Conservation (phyloP, 1,140 invertebrate species). For the Eueides isabella region DNA sequence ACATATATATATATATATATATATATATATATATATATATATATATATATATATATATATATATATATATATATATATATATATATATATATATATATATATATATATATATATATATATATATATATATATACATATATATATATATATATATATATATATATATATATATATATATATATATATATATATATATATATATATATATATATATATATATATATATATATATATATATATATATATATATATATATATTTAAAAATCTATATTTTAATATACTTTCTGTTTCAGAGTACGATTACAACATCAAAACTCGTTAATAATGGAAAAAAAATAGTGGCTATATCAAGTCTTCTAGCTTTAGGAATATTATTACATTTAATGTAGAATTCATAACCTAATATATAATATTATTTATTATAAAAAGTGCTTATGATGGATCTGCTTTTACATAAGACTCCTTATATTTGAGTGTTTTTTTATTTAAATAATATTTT, state of each 20-base stretch:
- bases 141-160: constrained; percentile 19
- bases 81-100: neutral
- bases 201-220: constrained; percentile 23
- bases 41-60: neutral
- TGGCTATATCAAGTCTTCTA: neutral
- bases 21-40: constrained; percentile 28
- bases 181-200: neutral
- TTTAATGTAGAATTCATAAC: neutral
- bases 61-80: constrained; percentile 22
- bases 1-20: neutral
- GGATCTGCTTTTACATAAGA: neutral
- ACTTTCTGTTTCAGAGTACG: neutral
- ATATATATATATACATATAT: neutral
- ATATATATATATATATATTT: neutral
- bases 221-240: neutral
- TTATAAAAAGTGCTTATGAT: neutral
- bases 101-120: constrained; percentile 20
- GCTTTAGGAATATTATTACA: neutral
- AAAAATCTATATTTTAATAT: neutral
- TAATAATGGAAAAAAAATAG: neutral
- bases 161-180: constrained; percentile 10
- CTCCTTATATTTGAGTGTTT: neutral
- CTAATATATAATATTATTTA: neutral
- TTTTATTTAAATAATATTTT: neutral
- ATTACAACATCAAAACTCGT: neutral